Evolutionary conservation across 1,140 invertebrate species (phyloP).

Genomic region (Muscidifurax raptorellus): DNA sequence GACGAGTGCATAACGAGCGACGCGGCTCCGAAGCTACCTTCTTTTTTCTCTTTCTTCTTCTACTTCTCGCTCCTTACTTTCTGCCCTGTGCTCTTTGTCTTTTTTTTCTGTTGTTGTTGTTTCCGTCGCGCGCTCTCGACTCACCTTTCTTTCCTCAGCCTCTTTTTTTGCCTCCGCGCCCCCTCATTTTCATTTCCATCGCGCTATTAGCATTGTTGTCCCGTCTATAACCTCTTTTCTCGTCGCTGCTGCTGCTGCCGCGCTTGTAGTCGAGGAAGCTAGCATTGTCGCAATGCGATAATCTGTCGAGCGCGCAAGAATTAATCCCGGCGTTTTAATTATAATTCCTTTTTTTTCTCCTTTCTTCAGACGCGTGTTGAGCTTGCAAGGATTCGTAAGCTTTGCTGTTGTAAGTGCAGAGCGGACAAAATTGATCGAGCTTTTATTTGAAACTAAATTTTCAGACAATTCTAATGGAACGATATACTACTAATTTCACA

Average conservation of each 20-base stretch:
- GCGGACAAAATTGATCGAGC: too few species aligned
- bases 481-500: too few species aligned
- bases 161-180: conserved; percentile 1
- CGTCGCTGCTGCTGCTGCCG: background rate
- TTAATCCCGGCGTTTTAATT: conserved; percentile 11
- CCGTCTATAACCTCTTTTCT: conserved; percentile 3
- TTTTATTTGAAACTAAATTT: too few species aligned
- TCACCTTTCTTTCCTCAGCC: background rate
- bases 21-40: background rate
- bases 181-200: conserved; percentile 23
- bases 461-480: too few species aligned
- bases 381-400: too few species aligned
- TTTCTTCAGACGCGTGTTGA: too few species aligned
- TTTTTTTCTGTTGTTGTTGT: background rate
- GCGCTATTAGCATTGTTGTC: conserved; percentile 16
- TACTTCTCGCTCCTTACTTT: background rate
- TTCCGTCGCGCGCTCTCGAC: background rate
- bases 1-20: conserved; percentile 22
- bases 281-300: conserved; percentile 16
- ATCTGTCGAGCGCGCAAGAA: background rate
- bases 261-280: background rate
- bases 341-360: background rate
- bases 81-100: background rate
- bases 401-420: too few species aligned
- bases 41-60: background rate